phyloP scores from a whole-genome alignment of 2,113 vertebrate genomes.

The Glaucidium brasilianum region DNA sequence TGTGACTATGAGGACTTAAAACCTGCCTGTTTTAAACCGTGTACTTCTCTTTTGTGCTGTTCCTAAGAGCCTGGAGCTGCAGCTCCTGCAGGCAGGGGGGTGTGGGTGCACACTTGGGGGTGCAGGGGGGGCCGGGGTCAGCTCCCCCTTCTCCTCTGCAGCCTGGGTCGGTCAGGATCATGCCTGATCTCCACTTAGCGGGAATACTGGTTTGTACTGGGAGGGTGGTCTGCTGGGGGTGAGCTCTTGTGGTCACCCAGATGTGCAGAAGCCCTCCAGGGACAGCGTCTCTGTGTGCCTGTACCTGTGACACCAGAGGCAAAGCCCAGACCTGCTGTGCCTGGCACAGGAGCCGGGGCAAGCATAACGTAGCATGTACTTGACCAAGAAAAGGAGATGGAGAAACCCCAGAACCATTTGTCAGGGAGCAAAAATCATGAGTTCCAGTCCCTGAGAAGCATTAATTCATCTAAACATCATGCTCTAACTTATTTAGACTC shows the following conservation, averaged over 20 bases:
- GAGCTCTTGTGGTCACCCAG: neutral
- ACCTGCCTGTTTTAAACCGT: neutral
- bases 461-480: neutral
- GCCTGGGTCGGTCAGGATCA: too few species aligned
- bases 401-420: neutral
- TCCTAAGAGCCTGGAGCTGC: neutral
- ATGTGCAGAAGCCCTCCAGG: neutral
- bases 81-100: neutral
- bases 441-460: neutral
- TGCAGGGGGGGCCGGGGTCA: accelerated
- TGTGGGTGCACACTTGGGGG: neutral
- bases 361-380: neutral
- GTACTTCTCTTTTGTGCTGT: too few species aligned
- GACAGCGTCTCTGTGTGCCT: neutral
- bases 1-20: neutral
- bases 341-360: accelerated
- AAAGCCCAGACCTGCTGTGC: neutral
- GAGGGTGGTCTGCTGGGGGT: neutral
- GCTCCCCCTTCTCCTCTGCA: too few species aligned
- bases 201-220: neutral
- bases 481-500: too few species aligned
- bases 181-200: neutral
- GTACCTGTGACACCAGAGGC: neutral
- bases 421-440: neutral
- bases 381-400: neutral